Evolutionary conservation across 2,888 invertebrate genomes (phyloP).

Genomic region (Drosophila flavopinicola): DNA sequence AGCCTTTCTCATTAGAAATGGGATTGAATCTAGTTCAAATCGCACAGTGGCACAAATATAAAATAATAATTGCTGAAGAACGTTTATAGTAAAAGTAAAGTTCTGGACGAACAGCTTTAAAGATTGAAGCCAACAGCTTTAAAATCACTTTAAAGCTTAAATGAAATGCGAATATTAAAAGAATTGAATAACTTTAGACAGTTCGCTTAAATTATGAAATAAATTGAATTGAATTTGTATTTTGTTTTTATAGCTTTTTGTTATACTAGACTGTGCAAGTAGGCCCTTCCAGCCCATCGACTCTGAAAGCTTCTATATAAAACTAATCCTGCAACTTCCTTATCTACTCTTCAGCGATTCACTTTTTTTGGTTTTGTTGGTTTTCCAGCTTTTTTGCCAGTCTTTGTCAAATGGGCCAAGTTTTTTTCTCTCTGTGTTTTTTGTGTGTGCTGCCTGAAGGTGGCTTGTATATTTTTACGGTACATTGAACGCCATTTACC

Average conservation of each 20-base stretch:
- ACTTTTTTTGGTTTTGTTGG: conserved; percentile 16
- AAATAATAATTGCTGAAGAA: too few relatives aligned
- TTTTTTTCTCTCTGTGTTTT: conserved; percentile 16
- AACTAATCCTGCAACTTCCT: conserved; percentile 62
- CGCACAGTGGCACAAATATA: neutral
- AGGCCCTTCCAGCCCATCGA: conserved; percentile 68
- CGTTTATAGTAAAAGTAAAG: too few relatives aligned
- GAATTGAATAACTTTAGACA: neutral
- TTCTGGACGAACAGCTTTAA: too few relatives aligned
- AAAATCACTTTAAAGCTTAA: too few relatives aligned
- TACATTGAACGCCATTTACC: conserved; percentile 55
- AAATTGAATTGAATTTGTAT: neutral
- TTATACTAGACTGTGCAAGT: conserved; percentile 18
- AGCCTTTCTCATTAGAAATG: conserved; percentile 16
- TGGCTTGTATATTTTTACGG: conserved; percentile 44
- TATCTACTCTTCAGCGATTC: conserved; percentile 25
- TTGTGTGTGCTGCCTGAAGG: conserved; percentile 41
- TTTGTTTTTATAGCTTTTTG: conserved; percentile 20
- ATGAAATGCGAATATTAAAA: neutral
- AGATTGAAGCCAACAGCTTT: too few relatives aligned
- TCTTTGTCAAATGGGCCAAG: conserved; percentile 37
- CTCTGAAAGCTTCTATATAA: conserved; percentile 35
- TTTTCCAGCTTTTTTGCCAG: conserved; percentile 36
- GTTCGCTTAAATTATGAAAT: neutral
- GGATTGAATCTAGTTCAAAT: conserved; percentile 17